A percentile compares a stretch with the other conserved stretches of the same genome.
Conservation (phyloP, 2,888 invertebrate species). For the Troilus luridus region DNA sequence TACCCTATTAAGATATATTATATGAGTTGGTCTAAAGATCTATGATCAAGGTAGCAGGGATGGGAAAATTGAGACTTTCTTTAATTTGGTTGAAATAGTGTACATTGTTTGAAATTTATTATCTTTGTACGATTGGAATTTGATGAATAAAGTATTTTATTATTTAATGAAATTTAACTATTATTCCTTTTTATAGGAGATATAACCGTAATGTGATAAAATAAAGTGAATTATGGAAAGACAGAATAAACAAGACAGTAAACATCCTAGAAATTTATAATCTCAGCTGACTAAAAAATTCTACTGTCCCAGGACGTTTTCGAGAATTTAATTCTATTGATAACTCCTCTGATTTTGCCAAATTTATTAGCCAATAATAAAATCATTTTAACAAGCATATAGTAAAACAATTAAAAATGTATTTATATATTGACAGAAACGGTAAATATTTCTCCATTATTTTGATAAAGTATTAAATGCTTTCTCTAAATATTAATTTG, state of each 20-base stretch:
- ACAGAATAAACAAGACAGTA: too few relatives aligned
- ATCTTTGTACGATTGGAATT: background rate
- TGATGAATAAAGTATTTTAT: background rate
- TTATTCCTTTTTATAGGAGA: too few relatives aligned
- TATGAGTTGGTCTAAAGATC: slow-evolving; percentile 32
- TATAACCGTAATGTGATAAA: too few relatives aligned
- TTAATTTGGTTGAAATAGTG: background rate
- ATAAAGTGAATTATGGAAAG: too few relatives aligned
- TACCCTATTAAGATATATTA: slow-evolving; percentile 40
- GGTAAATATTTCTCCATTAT: background rate
- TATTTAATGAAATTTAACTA: background rate
- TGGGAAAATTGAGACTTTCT: background rate
- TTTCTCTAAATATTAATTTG: too few relatives aligned
- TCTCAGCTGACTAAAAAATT: background rate
- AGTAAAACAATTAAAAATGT: too few relatives aligned
- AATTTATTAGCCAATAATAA: background rate
- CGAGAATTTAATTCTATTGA: background rate
- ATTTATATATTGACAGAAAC: background rate
- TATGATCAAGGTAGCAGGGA: slow-evolving; percentile 41
- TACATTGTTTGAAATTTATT: background rate
- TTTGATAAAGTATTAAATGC: background rate
- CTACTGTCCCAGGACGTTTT: background rate
- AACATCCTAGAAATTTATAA: background rate
- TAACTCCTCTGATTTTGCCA: background rate
- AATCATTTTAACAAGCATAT: background rate